A percentile compares a stretch with the other conserved stretches of the same genome.
Conservation (phyloP, 2,797 vertebrate genomes). For the Anableps anableps region DNA sequence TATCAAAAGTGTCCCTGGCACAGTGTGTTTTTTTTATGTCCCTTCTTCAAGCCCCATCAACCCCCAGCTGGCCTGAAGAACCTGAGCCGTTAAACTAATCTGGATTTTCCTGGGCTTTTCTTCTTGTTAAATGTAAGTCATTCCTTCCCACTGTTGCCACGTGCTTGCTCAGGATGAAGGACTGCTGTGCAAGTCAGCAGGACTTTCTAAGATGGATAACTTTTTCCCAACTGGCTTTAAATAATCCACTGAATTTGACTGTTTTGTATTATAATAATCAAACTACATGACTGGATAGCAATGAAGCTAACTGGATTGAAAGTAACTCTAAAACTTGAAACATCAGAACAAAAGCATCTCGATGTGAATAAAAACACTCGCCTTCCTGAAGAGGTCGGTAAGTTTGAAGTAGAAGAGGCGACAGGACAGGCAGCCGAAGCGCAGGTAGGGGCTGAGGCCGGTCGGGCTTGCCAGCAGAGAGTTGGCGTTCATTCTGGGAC, state of each 20-base stretch:
- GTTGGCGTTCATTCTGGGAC: slow-evolving; percentile 95
- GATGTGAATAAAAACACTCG: slow-evolving; percentile 43
- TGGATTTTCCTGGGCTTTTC: neutral
- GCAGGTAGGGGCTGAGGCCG: slow-evolving; percentile 94
- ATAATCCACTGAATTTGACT: neutral
- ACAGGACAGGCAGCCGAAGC: slow-evolving; percentile 96
- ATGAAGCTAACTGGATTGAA: neutral
- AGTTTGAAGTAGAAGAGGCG: slow-evolving; percentile 98
- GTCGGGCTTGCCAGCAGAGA: slow-evolving; percentile 94
- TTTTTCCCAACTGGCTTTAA: neutral
- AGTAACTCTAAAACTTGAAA: neutral
- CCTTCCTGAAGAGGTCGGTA: slow-evolving; percentile 96
- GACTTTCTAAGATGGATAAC: neutral
- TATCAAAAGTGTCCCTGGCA: neutral
- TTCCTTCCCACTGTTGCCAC: neutral
- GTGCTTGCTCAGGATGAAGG: neutral
- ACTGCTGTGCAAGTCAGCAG: neutral
- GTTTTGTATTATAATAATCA: no score
- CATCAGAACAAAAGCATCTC: neutral
- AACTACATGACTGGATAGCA: no score
- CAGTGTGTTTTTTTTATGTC: no score
- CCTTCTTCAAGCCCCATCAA: neutral
- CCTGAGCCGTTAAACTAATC: neutral
- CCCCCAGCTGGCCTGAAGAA: no score
- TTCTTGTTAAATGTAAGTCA: neutral